Evolutionary conservation across 2,113 vertebrate genomes (phyloP).

Genomic region (Falco punctatus): DNA sequence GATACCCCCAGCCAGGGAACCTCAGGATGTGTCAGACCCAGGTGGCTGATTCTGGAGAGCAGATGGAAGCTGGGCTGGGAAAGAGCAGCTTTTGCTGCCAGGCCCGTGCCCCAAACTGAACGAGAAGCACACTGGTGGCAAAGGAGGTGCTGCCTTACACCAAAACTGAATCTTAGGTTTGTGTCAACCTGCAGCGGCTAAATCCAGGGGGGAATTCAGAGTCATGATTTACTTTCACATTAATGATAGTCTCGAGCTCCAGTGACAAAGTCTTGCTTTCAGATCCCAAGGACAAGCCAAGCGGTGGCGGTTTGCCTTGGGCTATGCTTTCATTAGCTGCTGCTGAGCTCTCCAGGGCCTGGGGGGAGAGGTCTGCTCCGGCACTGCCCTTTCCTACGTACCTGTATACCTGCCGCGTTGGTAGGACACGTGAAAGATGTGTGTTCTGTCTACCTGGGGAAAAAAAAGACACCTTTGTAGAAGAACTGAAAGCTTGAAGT

Average conservation of each 20-base stretch:
- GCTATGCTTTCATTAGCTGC: neutral
- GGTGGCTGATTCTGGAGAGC: neutral
- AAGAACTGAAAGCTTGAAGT: neutral
- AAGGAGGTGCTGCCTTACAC: neutral
- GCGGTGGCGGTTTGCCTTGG: neutral
- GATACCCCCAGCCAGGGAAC: fast-evolving
- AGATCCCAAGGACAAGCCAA: neutral
- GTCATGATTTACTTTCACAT: neutral
- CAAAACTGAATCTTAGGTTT: neutral
- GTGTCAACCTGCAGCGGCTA: neutral
- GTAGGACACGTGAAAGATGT: neutral
- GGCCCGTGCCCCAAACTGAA: neutral
- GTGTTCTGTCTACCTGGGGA: neutral
- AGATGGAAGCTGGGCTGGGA: neutral
- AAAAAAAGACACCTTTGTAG: neutral
- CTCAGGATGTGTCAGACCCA: fast-evolving
- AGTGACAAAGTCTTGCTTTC: neutral
- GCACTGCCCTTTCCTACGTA: neutral
- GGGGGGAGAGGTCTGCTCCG: neutral
- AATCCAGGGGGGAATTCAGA: neutral
- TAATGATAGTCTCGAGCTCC: neutral
- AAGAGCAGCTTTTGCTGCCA: neutral
- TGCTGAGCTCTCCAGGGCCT: neutral
- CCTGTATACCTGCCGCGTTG: neutral
- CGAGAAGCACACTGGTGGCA: fast-evolving